Base-by-base conservation (phyloP, 2,113 vertebrate species). In the Dicaeum eximium region DNA sequence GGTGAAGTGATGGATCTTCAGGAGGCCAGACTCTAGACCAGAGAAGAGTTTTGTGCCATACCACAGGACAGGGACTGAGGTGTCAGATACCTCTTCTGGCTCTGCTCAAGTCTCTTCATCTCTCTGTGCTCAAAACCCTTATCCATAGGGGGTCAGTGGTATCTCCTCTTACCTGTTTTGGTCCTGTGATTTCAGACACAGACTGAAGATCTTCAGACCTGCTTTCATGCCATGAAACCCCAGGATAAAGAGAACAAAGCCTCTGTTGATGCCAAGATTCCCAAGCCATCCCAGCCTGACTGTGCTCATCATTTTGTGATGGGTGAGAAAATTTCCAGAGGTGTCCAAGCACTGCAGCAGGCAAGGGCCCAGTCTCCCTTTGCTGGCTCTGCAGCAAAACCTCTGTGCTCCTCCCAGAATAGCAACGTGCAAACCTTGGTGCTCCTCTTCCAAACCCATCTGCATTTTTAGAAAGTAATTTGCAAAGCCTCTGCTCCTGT, bases 401-500 rank as follows among this genome's bases (percentile, higher is more conserved):
- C 67, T 82, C 70, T 11, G 65, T 21, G 53, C 54, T 77, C 21
- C 1, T 87, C 95, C 94, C 93, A 80, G 40, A 79, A 85, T 12
- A 96, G 94, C 69, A 90, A 25, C 2, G 5, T 64, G 69, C 94
- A 96, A 93, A 93, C 65, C 85, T 93, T 30, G 15, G 89, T 47
- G 78, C 82, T 91, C 73, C 66, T 79, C 82, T 95, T 96, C 92
- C 94, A 86, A 92, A 94, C 66, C 78, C 16, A 28, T 60, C 3
- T 42, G 78, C 62, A 9, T 51, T 94, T 91, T 97, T 95, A 92
- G 93, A 95, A 96, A 90, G 75, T 82, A 44, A 86, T 86, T 96
- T 88, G 89, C 93, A 96, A 93, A 80, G 61, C 61, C 70, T 89
- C 24, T 40, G 71, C 24, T 57, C 61, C 90, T 75, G 86, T 58